A percentile compares a stretch with the other conserved stretches of the same genome.
Evolutionary conservation across 2,113 vertebrate species (phyloP).

Genomic region (Colinus virginianus): DNA sequence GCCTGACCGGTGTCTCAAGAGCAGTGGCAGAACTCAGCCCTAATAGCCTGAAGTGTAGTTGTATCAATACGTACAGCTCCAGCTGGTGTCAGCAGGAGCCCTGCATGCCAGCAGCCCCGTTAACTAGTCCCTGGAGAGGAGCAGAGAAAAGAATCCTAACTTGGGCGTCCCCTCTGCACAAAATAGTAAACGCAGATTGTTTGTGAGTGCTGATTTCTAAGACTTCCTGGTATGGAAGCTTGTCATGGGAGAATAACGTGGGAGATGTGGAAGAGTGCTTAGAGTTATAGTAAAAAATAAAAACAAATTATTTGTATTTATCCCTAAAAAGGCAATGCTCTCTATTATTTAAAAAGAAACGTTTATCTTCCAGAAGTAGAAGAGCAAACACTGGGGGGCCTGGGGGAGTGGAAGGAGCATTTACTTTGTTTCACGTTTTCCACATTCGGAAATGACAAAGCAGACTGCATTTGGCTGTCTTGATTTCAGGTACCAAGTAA

Average conservation of each 20-base stretch:
- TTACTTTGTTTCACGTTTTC: constrained; percentile 10
- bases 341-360: not conserved
- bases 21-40: not conserved
- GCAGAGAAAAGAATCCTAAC: not conserved
- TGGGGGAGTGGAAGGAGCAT: not conserved
- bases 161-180: not conserved
- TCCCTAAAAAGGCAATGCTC: constrained; percentile 6
- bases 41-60: not conserved
- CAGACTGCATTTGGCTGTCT: not conserved
- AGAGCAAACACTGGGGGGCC: not conserved
- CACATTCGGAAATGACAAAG: not conserved
- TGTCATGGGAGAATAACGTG: not conserved
- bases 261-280: not conserved
- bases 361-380: not conserved
- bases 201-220: not conserved
- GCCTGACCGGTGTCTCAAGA: not conserved
- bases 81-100: not conserved
- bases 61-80: not conserved
- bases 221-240: not conserved
- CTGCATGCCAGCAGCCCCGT: not conserved
- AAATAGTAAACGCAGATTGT: not conserved
- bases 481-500: not conserved
- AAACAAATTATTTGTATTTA: not conserved
- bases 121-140: not conserved
- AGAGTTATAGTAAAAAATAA: constrained; percentile 22